Evolutionary conservation across 2,113 vertebrate genomes (phyloP).

Genomic region (Coregonus clupeaformis): DNA sequence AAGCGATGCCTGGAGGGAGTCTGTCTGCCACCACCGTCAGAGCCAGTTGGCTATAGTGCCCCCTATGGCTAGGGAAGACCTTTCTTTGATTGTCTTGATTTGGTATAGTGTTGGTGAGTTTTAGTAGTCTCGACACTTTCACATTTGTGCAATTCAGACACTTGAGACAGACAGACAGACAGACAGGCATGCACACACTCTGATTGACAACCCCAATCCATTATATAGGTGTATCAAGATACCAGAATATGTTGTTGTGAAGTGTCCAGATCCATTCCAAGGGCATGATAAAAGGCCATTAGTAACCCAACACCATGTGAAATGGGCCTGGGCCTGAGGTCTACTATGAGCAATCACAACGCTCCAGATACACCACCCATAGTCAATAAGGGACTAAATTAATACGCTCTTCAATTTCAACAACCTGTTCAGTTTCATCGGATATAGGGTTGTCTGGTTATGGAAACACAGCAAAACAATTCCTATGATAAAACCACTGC

Average conservation of each 20-base stretch:
- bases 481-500: constrained; percentile 1
- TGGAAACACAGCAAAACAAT: constrained; percentile 5
- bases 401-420: background rate
- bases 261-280: background rate
- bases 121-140: background rate
- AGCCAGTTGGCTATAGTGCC: background rate
- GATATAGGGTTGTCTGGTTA: background rate
- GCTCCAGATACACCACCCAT: no score
- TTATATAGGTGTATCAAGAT: background rate
- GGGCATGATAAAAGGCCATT: background rate
- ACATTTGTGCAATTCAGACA: background rate
- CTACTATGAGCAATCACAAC: no score
- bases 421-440: background rate
- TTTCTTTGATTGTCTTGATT: background rate
- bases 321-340: no score
- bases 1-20: background rate
- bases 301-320: background rate
- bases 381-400: background rate
- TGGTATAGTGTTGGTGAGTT: background rate
- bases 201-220: constrained; percentile 1
- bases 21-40: background rate
- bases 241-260: background rate
- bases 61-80: background rate
- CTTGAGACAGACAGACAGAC: background rate
- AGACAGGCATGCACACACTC: background rate